Evolutionary conservation across 2,888 invertebrate genomes (phyloP).

Genomic region (Allophyes oxyacanthae): DNA sequence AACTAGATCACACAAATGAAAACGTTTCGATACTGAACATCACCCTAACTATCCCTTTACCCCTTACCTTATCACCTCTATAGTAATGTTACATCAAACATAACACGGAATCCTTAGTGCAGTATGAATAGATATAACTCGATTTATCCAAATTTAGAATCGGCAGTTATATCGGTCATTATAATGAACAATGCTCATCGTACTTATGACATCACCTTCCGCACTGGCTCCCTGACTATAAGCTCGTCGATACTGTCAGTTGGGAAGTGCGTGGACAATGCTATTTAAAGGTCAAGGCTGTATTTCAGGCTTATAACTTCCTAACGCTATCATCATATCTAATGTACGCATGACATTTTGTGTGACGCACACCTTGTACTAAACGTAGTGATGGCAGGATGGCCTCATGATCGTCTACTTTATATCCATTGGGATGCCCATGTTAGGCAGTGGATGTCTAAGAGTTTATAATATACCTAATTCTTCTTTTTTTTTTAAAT

Average conservation of each 20-base stretch:
- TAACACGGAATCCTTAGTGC: not conserved
- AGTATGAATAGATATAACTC: constrained; percentile 2
- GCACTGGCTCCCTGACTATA: constrained; percentile 16
- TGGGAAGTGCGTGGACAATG: constrained; percentile 34
- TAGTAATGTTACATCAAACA: not conserved
- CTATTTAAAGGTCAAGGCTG: constrained; percentile 47
- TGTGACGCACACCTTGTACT: not conserved
- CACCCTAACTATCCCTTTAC: no score
- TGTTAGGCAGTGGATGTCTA: no score
- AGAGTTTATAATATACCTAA: no score
- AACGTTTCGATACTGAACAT: no score
- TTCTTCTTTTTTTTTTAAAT: no score
- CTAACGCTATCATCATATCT: constrained; percentile 7
- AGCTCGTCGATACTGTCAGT: constrained; percentile 21
- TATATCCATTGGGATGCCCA: no score
- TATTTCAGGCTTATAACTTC: constrained; percentile 26
- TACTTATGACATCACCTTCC: constrained; percentile 36
- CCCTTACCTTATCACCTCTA: no score
- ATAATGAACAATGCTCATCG: constrained; percentile 27
- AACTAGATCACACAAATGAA: no score
- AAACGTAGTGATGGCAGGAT: no score
- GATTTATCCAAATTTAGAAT: constrained; percentile 12
- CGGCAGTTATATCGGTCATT: not conserved
- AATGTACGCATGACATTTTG: constrained; percentile 19
- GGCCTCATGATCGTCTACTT: no score